Conservation (phyloP, 2,888 invertebrate species). For the Drosophila peninsularis region DNA sequence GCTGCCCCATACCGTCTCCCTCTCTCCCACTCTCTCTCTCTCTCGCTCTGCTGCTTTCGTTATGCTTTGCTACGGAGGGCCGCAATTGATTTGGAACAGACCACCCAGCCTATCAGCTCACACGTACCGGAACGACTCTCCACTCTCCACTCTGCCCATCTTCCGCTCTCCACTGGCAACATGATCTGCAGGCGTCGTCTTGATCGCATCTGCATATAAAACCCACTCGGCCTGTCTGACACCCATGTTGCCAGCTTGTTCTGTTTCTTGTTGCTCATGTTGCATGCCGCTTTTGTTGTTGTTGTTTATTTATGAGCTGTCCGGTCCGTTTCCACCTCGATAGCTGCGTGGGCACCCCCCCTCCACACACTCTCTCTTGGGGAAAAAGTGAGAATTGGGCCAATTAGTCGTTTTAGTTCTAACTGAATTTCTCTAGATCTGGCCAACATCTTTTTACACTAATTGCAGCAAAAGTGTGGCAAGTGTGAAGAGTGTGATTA, state of each 20-base stretch:
- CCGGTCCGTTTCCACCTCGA: constrained; percentile 36
- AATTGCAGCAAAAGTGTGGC: constrained; percentile 55
- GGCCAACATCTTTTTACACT: constrained; percentile 68
- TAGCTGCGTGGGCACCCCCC: constrained; percentile 53
- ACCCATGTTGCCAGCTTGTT: constrained; percentile 72
- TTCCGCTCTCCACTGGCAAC: constrained; percentile 22
- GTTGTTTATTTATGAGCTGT: constrained; percentile 74
- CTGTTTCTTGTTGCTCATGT: constrained; percentile 71
- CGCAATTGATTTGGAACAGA: constrained; percentile 81
- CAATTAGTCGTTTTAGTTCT: constrained; percentile 70
- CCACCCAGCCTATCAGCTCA: constrained; percentile 80
- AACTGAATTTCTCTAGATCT: constrained; percentile 44
- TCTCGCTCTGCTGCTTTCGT: constrained; percentile 27
- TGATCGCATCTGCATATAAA: constrained; percentile 55
- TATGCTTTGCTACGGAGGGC: constrained; percentile 55
- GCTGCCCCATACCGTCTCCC: constrained; percentile 9
- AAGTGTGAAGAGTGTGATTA: constrained; percentile 15
- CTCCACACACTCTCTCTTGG: constrained; percentile 1
- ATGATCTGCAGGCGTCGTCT: constrained; percentile 49
- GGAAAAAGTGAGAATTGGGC: constrained; percentile 74
- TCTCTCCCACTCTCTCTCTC: not conserved
- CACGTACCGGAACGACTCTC: constrained; percentile 73
- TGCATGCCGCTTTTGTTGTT: constrained; percentile 29
- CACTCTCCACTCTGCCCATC: not conserved
- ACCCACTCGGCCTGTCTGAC: constrained; percentile 56